Conservation (phyloP, 1,140 invertebrate genomes). For the Calycopis cecrops region DNA sequence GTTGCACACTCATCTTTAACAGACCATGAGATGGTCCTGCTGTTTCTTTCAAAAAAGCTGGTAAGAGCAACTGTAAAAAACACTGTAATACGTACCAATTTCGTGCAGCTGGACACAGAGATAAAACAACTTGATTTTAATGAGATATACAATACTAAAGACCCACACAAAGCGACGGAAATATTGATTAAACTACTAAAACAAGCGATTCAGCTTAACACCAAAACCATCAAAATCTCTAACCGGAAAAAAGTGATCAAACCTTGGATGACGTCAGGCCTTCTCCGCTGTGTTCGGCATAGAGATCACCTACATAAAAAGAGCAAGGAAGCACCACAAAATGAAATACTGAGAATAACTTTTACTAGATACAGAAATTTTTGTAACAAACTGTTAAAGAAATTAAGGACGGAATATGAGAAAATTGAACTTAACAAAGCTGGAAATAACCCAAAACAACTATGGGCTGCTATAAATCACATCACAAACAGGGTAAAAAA, state of each 20-base stretch:
- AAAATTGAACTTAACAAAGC: conserved; percentile 11
- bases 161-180: conserved; percentile 14
- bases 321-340: conserved; percentile 7
- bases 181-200: conserved; percentile 11
- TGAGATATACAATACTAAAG: conserved; percentile 9
- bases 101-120: background rate
- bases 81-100: background rate
- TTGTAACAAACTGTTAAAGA: conserved; percentile 19
- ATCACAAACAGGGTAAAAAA: background rate
- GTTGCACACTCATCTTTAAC: conserved; percentile 12
- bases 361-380: conserved; percentile 19
- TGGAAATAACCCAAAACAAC: background rate
- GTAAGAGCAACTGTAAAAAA: background rate
- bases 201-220: background rate
- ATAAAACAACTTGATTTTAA: conserved; percentile 14
- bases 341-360: conserved; percentile 10
- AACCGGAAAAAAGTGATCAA: too few relatives aligned
- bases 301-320: conserved; percentile 19
- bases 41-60: conserved; percentile 4
- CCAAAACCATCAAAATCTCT: conserved; percentile 6
- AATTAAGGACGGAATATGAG: conserved; percentile 16
- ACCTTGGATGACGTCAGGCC: too few relatives aligned
- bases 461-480: background rate
- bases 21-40: conserved; percentile 12
- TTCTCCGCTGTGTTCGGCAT: conserved; percentile 12